A percentile compares a stretch with the other conserved stretches of the same genome.
Conservation (phyloP, 53 echinoderm and acorn worm genomes). For the Patiria pectinifera region DNA sequence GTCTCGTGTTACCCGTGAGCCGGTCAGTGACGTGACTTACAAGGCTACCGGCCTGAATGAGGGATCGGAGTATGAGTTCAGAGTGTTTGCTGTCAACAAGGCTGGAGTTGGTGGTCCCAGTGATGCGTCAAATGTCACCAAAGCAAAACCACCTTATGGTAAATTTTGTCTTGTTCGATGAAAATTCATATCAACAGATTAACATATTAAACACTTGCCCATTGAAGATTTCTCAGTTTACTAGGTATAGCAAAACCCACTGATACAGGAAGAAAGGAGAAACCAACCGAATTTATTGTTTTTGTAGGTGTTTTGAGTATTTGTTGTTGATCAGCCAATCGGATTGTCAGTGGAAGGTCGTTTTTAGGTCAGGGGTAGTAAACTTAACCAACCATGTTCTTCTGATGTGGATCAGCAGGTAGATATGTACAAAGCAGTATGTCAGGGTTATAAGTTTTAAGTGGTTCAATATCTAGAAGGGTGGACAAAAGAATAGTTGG, state of each 20-base stretch:
- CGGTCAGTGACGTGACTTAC: slow-evolving; percentile 78
- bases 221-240: too few species aligned
- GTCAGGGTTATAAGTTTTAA: too few species aligned
- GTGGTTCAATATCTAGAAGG: too few species aligned
- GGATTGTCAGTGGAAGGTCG: too few species aligned
- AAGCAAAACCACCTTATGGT: slow-evolving; percentile 89
- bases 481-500: too few species aligned
- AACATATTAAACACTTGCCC: neutral
- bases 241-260: too few species aligned
- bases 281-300: too few species aligned
- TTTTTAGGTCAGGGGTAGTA: neutral
- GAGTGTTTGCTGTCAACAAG: slow-evolving; percentile 82
- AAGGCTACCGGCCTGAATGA: slow-evolving; percentile 76
- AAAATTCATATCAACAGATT: neutral
- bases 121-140: slow-evolving; percentile 62
- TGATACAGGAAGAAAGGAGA: too few species aligned
- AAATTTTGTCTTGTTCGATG: neutral
- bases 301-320: too few species aligned
- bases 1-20: slow-evolving; percentile 82
- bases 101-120: slow-evolving; percentile 85
- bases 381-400: neutral
- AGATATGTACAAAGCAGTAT: too few species aligned
- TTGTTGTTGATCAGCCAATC: too few species aligned
- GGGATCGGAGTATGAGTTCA: slow-evolving; percentile 89
- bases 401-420: too few species aligned